Base-by-base conservation (phyloP, 2,797 vertebrate species). In the Semaprochilodus insignis region DNA sequence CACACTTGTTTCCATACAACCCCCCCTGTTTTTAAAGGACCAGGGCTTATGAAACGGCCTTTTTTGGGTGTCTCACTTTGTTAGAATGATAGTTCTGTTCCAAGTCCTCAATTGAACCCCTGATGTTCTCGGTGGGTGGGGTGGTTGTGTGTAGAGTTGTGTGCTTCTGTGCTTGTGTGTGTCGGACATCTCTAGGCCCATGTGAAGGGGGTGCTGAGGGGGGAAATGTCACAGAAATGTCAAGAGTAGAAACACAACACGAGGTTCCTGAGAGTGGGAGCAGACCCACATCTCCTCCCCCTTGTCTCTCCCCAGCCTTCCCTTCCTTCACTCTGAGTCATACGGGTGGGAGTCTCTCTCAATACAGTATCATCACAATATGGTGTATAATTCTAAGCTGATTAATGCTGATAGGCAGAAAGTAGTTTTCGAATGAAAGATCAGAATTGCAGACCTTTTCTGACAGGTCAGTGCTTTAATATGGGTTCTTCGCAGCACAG, bases 161-260 rank as follows among this genome's bases (percentile, higher is more conserved):
- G 74, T 57, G 59, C 69, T 34, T 59, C 31, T 80, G 71, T 72
- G 16, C 21, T 16, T 40, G 25, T 63, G 31, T 34, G 73, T 60
- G 31, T 57, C 87, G 87, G 84, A 72, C 19, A 6, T 77, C 40
- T 36, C 57, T 17, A 72, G 76, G 54, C 27, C 57, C 79, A 80
- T 76, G 60, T 84, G 86, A 87, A 86, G 78, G 90, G 31, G 81
- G 76, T 44, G 63, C 59, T 44, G 51, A 83, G 66, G 88, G 91
- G 91, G 62, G 89, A 94, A 94, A 95, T 94, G 93, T 94, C 93
- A 95, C 78, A 92, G 88, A 96, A 96, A 96, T 95, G 95, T 95
- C 94, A 95, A 93, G 90, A 94, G 88, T 90, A 93, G 90, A 90
- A 88, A 80, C 90, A 90, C 85, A 89, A 90, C 72, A 48, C 85